Evolutionary conservation across 2,888 invertebrate species (phyloP), one percentile per base, ranked within the genome.

Genomic region (Ellobium chinense): DNA sequence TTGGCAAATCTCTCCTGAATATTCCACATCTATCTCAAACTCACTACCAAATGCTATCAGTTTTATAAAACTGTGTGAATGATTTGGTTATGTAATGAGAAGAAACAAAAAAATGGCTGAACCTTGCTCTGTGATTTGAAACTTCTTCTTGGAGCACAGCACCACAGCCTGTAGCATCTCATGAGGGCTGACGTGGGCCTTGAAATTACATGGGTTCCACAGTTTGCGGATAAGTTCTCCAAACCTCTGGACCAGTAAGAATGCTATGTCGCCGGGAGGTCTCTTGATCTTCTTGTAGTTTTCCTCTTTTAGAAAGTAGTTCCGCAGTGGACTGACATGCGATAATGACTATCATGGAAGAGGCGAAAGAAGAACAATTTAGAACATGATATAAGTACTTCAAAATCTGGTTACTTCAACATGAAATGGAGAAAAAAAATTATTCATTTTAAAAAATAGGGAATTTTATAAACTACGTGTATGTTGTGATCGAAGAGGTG

Each of bases 111-210:
- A 46, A 46, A 46, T 46, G 18, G 7, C 27, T 31, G 37, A 70
- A 96, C 97, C 98, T 94, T 99, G 99, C 90, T 98, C 96, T 1
- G 98, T 99, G 91, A 99, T 99, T 93, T 99, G 99, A 92, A 99
- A 99, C 86, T 96, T 95, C 92, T 99, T 98, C 93, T 97, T 97
- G 91, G 99, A 97, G 97, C 98, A 98, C 84, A 99, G 94, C 3
- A 99, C 98, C 34, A 99, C 97, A 68, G 99, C 98, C 88, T 99
- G 99, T 34, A 99, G 94, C 99, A 99, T 99, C 94, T 99, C 99
- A 92, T 99, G 99, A 0, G 99, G 99, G 29, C 98, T 99, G 0
- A 99, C 99, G 91, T 99, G 99, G 0, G 99, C 97, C 93, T 99
- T 99, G 92, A 99, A 99, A 90, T 99, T 99, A 60, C 98, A 94